Evolutionary conservation across 2,797 vertebrate genomes (phyloP).

Genomic region (Acanthornis magna): DNA sequence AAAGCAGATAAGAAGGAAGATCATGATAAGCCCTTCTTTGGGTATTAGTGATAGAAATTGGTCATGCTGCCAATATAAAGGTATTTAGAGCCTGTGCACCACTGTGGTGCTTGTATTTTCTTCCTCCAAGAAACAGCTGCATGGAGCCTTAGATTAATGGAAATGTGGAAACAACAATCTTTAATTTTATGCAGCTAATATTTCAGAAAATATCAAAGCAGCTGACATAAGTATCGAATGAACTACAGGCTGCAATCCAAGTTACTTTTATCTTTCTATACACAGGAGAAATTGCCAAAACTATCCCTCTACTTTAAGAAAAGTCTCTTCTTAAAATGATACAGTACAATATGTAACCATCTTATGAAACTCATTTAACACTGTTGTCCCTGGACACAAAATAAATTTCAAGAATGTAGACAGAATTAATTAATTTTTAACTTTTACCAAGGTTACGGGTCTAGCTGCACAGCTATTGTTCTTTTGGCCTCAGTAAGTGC

Average conservation of each 20-base stretch:
- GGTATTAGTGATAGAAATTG: not conserved
- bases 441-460: not conserved
- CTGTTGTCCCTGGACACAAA: not conserved
- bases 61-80: not conserved
- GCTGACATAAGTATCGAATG: not conserved
- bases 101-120: not conserved
- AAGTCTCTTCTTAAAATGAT: not conserved
- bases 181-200: not conserved
- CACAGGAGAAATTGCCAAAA: not conserved
- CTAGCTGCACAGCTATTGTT: not conserved
- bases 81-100: not conserved
- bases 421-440: not conserved
- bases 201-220: conserved; percentile 18
- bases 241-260: not conserved
- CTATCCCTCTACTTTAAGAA: not conserved
- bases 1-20: not conserved
- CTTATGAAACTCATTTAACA: conserved; percentile 3
- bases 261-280: not conserved
- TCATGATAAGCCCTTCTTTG: not conserved
- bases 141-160: not conserved
- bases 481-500: not conserved
- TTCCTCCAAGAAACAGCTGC: not conserved
- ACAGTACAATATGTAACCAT: not conserved
- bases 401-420: not conserved
- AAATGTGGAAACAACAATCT: not conserved